Evolutionary conservation across 53 echinoderm and acorn worm genomes (phyloP).

Genomic region (Crossaster papposus): DNA sequence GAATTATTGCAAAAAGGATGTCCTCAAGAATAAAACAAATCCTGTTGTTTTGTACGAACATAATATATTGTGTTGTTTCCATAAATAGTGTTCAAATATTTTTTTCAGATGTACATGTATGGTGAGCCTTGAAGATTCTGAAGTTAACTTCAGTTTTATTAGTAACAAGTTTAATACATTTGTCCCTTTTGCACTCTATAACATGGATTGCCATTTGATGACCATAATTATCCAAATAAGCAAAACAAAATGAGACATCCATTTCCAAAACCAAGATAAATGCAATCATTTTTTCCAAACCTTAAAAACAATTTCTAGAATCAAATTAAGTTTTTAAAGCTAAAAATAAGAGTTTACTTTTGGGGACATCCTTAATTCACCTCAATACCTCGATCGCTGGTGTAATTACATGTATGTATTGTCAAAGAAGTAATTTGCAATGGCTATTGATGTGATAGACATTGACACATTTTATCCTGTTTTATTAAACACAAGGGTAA

Average conservation of each 20-base stretch:
- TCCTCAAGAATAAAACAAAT: not conserved
- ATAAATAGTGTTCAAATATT: too few species aligned
- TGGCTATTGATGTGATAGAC: not conserved
- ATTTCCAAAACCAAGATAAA: too few species aligned
- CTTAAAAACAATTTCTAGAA: not conserved
- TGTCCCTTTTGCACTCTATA: not conserved
- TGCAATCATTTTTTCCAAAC: too few species aligned
- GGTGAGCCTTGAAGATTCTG: too few species aligned
- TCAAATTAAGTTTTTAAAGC: not conserved
- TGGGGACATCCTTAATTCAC: not conserved
- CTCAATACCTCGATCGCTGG: not conserved
- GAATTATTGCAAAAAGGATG: not conserved
- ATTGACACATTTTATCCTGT: too few species aligned
- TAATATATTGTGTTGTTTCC: not conserved
- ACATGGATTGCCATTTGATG: not conserved
- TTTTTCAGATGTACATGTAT: too few species aligned
- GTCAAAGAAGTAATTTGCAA: not conserved
- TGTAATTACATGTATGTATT: not conserved
- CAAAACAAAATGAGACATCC: too few species aligned
- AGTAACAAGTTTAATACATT: not conserved
- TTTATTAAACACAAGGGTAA: too few species aligned
- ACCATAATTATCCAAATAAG: not conserved
- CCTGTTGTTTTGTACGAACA: not conserved
- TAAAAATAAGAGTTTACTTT: not conserved
- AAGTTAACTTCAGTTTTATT: not conserved